Conservation (phyloP, 2,888 invertebrate species). For the Nemapogon koenigi region DNA sequence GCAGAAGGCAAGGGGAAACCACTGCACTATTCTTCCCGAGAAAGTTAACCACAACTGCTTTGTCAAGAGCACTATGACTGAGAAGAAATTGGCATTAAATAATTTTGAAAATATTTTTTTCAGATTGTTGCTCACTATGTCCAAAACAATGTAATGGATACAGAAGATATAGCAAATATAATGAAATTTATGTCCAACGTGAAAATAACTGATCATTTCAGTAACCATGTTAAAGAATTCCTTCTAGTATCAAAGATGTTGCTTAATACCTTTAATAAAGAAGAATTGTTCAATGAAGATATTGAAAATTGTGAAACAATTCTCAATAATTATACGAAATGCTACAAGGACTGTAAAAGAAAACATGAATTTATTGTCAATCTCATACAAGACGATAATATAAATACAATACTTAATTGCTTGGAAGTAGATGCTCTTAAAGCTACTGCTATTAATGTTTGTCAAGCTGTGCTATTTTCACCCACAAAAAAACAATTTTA, state of each 20-base stretch:
- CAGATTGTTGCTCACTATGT: constrained; percentile 45
- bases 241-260: constrained; percentile 32
- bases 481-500: constrained; percentile 38
- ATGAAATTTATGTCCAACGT: constrained; percentile 37
- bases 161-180: constrained; percentile 28
- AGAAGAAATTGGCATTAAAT: background rate
- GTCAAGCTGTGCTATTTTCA: constrained; percentile 29
- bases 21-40: too few species aligned
- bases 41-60: too few species aligned
- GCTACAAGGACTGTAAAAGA: constrained; percentile 44
- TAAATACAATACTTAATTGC: constrained; percentile 42
- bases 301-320: constrained; percentile 22
- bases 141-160: constrained; percentile 29
- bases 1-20: too few species aligned
- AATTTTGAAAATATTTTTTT: constrained; percentile 17
- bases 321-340: constrained; percentile 31
- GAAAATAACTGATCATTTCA: constrained; percentile 34
- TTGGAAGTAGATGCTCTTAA: constrained; percentile 29
- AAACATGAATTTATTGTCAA: constrained; percentile 46
- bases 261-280: constrained; percentile 26
- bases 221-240: constrained; percentile 33
- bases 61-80: background rate
- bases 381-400: constrained; percentile 34
- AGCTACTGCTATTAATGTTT: constrained; percentile 14
- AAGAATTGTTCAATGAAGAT: constrained; percentile 20